Evolutionary conservation across 2,888 invertebrate species (phyloP).

Genomic region (Phlogophora meticulosa): DNA sequence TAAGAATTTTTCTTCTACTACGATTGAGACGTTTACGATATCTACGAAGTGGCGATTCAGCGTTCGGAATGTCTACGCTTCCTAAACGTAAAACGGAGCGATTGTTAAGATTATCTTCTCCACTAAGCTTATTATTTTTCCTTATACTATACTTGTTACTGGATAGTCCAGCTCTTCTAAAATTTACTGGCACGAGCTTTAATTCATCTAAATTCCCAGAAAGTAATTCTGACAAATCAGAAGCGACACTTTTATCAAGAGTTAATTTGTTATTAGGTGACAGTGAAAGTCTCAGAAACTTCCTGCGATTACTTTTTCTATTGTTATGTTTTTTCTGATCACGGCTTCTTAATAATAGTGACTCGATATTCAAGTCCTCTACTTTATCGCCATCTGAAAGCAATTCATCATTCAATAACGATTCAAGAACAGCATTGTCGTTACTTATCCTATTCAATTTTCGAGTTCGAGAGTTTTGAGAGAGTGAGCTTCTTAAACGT

Average conservation of each 20-base stretch:
- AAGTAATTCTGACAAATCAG: constrained; percentile 20
- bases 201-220: constrained; percentile 10
- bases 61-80: constrained; percentile 12
- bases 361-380: constrained; percentile 14
- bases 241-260: constrained; percentile 15
- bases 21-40: not conserved
- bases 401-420: not conserved
- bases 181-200: constrained; percentile 15
- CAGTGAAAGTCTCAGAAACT: constrained; percentile 3
- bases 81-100: not conserved
- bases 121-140: not conserved
- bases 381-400: constrained; percentile 4
- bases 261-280: constrained; percentile 20
- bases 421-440: not conserved
- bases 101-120: not conserved
- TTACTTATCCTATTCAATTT: constrained; percentile 5
- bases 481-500: not conserved
- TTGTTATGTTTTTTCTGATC: not conserved
- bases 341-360: constrained; percentile 4
- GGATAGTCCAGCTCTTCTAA: constrained; percentile 1
- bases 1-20: not conserved
- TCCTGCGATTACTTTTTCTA: constrained; percentile 9
- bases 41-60: constrained; percentile 1
- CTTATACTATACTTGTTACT: not conserved
- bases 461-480: not conserved